Conservation (phyloP, 1,140 invertebrate genomes). For the Pogonus chalceus region DNA sequence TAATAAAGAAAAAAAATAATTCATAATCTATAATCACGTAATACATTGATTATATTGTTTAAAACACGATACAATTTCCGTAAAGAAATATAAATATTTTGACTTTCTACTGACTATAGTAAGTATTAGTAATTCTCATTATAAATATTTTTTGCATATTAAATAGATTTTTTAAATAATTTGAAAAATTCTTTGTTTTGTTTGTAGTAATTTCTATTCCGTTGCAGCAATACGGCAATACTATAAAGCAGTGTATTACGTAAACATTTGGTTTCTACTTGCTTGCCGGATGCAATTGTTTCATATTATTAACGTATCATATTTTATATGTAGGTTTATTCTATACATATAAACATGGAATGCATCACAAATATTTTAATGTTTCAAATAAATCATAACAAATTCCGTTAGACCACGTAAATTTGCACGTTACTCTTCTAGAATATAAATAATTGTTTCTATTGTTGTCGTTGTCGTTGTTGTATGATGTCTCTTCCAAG, state of each 20-base stretch:
- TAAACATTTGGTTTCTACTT: not conserved
- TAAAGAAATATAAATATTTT: not conserved
- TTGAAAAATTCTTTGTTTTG: not conserved
- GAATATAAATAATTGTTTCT: too few relatives aligned
- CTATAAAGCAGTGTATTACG: not conserved
- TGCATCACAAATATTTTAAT: not conserved
- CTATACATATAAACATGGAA: not conserved
- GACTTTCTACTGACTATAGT: too few relatives aligned
- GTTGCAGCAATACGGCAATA: constrained; percentile 3
- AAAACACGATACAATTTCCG: too few relatives aligned
- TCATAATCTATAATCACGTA: too few relatives aligned
- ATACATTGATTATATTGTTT: too few relatives aligned
- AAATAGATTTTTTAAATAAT: not conserved
- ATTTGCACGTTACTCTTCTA: too few relatives aligned
- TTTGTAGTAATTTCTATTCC: not conserved
- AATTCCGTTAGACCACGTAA: too few relatives aligned
- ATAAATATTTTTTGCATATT: not conserved
- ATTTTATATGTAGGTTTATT: not conserved
- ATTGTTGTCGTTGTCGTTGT: too few relatives aligned
- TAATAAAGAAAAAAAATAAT: too few relatives aligned
- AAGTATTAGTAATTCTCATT: not conserved
- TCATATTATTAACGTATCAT: not conserved
- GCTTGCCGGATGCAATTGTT: not conserved
- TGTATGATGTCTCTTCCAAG: too few relatives aligned
- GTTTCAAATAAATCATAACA: too few relatives aligned